Conservation (phyloP, 53 echinoderm and acorn worm genomes). For the Mesocentrotus franciscanus region DNA sequence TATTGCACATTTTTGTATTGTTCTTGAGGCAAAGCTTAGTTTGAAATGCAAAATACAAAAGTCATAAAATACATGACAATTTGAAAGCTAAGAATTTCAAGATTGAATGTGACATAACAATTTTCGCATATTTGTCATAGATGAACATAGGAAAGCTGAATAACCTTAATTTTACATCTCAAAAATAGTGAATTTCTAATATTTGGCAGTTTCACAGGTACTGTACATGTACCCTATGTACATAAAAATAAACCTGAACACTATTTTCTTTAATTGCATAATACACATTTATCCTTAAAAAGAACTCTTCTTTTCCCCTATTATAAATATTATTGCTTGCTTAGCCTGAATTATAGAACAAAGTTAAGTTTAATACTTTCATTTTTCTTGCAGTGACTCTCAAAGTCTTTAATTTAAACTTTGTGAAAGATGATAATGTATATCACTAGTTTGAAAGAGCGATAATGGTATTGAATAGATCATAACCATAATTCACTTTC, state of each 20-base stretch:
- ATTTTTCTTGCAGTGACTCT: not conserved
- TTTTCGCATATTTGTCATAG: not conserved
- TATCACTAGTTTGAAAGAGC: too few relatives aligned
- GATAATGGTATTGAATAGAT: too few relatives aligned
- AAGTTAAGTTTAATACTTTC: not conserved
- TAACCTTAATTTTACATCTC: not conserved
- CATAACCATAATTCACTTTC: too few relatives aligned
- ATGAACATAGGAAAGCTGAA: not conserved
- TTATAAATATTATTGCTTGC: not conserved
- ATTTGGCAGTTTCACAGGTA: not conserved
- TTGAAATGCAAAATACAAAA: not conserved
- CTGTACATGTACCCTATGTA: not conserved
- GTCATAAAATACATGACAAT: not conserved
- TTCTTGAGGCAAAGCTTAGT: not conserved
- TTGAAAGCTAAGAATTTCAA: not conserved
- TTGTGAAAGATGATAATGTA: too few relatives aligned
- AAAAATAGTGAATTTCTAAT: not conserved
- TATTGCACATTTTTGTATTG: slow-evolving; percentile 11
- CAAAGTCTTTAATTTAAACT: too few relatives aligned
- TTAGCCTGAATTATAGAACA: not conserved
- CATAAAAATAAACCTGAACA: not conserved
- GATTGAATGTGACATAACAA: not conserved
- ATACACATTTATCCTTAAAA: not conserved
- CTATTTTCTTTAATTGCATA: not conserved
- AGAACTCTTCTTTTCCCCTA: not conserved